A percentile compares a stretch with the other conserved stretches of the same genome.
Evolutionary conservation across 2,888 invertebrate species (phyloP).

Genomic region (Pimpla rufipes): DNA sequence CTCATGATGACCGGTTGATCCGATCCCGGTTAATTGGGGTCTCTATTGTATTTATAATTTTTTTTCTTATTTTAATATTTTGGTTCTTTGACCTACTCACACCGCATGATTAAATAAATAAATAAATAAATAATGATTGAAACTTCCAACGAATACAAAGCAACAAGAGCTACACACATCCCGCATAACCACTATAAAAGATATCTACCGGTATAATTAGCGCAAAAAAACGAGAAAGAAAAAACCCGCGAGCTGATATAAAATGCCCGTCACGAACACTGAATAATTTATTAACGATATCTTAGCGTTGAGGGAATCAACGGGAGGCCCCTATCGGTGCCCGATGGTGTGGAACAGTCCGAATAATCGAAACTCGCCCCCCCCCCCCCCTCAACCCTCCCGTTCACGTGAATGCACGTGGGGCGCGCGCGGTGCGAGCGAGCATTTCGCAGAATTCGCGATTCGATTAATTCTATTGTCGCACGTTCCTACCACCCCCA

Average conservation of each 20-base stretch:
- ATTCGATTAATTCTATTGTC: slow-evolving; percentile 43
- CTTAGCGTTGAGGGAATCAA: slow-evolving; percentile 25
- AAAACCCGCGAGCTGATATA: neutral
- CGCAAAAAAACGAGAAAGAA: neutral
- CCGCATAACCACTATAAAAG: neutral
- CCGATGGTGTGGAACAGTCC: slow-evolving; percentile 34
- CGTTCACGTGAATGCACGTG: neutral
- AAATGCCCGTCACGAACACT: slow-evolving; percentile 13
- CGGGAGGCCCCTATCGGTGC: slow-evolving; percentile 16
- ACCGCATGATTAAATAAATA: no score
- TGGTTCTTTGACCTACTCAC: no score
- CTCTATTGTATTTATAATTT: no score
- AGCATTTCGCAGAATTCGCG: slow-evolving; percentile 31
- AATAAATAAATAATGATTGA: no score
- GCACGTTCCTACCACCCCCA: slow-evolving; percentile 23
- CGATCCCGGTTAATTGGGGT: no score
- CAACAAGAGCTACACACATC: no score
- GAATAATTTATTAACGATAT: slow-evolving; percentile 36
- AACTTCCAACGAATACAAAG: no score
- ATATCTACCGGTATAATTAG: neutral
- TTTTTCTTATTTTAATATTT: no score
- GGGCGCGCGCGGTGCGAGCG: neutral
- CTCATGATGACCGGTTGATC: no score
- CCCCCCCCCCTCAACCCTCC: neutral
- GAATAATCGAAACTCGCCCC: slow-evolving; percentile 28